A percentile compares a stretch with the other conserved stretches of the same genome.
Evolutionary conservation across 2,113 vertebrate genomes (phyloP).

Genomic region (Romanogobio albipinnatus): DNA sequence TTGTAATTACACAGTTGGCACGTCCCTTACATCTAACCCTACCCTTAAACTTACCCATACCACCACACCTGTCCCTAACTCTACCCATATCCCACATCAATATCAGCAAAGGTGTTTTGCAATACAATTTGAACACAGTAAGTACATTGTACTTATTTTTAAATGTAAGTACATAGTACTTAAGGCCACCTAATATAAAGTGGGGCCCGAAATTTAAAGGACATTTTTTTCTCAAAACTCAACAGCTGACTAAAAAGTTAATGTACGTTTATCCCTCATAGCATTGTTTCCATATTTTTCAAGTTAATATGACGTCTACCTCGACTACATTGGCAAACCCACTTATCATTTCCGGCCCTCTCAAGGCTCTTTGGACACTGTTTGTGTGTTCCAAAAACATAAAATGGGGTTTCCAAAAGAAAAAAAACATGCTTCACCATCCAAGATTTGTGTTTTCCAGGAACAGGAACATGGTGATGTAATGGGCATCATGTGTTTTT

Average conservation of each 20-base stretch:
- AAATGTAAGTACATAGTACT: too few species aligned
- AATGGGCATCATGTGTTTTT: not conserved
- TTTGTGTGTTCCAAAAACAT: not conserved
- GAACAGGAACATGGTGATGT: constrained; percentile 7
- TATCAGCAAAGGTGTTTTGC: too few species aligned
- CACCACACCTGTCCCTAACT: too few species aligned
- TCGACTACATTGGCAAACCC: not conserved
- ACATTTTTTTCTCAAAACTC: not conserved
- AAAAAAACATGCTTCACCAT: not conserved
- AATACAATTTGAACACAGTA: too few species aligned
- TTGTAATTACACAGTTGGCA: too few species aligned
- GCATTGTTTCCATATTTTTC: not conserved
- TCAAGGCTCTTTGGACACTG: not conserved
- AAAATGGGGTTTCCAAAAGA: too few species aligned
- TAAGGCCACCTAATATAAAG: too few species aligned
- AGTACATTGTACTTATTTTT: too few species aligned
- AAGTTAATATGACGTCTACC: not conserved
- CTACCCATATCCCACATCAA: too few species aligned
- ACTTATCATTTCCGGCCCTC: not conserved
- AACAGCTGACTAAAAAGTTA: not conserved
- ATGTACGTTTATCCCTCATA: not conserved
- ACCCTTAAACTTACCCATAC: too few species aligned
- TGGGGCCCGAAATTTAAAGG: not conserved
- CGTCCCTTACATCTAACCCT: too few species aligned
- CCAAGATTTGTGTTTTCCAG: constrained; percentile 19